Percentiles rank a stretch among this genome's conserved stretches.
phyloP scores from a whole-genome alignment of 2,888 invertebrate species.

The Deilephila elpenor region DNA sequence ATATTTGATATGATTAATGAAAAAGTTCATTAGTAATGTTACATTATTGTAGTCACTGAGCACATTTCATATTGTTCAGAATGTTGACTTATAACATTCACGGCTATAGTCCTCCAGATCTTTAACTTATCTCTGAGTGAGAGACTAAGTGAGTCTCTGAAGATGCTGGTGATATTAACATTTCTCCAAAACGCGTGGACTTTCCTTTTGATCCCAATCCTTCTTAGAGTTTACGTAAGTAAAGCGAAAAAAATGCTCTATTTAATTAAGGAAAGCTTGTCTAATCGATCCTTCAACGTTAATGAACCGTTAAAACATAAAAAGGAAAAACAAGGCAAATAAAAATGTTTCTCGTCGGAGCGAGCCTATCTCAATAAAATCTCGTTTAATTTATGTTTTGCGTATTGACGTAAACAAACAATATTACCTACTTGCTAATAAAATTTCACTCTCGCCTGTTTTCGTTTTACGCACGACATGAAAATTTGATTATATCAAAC shows the following conservation, averaged over 20 bases:
- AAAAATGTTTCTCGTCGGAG: conserved; percentile 18
- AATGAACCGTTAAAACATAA: conserved; percentile 30
- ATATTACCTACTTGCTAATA: conserved; percentile 38
- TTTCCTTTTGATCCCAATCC: too few relatives aligned
- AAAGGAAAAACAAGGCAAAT: conserved; percentile 19
- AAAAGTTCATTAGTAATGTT: too few relatives aligned
- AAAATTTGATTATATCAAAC: conserved; percentile 46
- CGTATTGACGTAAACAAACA: conserved; percentile 43
- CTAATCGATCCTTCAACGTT: conserved; percentile 20
- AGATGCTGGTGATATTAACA: too few relatives aligned
- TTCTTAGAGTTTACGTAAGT: neutral
- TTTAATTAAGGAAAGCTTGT: conserved; percentile 7
- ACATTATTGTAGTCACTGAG: too few relatives aligned
- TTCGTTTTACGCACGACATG: conserved; percentile 46
- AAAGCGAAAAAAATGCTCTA: neutral
- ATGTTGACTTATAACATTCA: too few relatives aligned
- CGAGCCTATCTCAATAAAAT: conserved; percentile 38
- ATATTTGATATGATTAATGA: too few relatives aligned
- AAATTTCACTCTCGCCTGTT: conserved; percentile 53
- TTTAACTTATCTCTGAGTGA: too few relatives aligned
- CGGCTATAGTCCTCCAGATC: too few relatives aligned
- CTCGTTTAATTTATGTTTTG: conserved; percentile 45
- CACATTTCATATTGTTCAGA: too few relatives aligned
- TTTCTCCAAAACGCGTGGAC: too few relatives aligned
- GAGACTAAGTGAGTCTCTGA: too few relatives aligned